Evolutionary conservation across 2,888 invertebrate species (phyloP), one percentile per base, ranked within the genome.

Genomic region (Caenorhabditis sulstoni): DNA sequence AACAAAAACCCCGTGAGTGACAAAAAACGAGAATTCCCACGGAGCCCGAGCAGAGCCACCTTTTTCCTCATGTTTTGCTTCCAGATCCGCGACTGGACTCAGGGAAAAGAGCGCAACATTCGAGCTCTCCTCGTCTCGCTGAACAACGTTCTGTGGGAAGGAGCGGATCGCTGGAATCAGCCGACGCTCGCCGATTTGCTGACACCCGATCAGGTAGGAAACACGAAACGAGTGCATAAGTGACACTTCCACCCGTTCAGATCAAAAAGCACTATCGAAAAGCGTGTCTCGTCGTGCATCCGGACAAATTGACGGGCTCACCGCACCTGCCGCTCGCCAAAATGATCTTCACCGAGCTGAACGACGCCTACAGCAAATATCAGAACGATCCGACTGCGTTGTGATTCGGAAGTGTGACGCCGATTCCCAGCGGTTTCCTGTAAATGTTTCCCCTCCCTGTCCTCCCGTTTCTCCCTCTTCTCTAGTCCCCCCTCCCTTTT

Each of bases 291-390:
- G 95, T 96, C 61, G 96, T 98, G 47, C 99, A 99, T 92, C 99
- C 99, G 0, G 99, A 99, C 91, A 99, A 99, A 94, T 85, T 87
- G 58, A 79, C 78, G 11, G 86, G 85, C 16, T 78, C 73, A 2
- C 76, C 78, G n/a, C 77, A 98, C 91, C 96, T 98, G 91, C 94
- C 94, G 86, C 93, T 97, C 87, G 97, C 99, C 9, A 96, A 95
- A 92, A 92, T 97, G 91, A 95, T 99, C 90, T 99, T 99, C 92
- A 96, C 98, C 94, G 98, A 99, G 92, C 92, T 99, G 85, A 99
- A 97, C 92, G 97, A 97, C 91, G 98, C 98, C 20, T 99, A 98
- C 97, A 94, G 94, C 87, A 96, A 97, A 90, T 99, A 80, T 47
- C 41, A 39, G 12, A 73, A 79, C 39, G 79, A 79, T 49, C 79